Percentiles rank a stretch among this genome's conserved stretches.
Evolutionary conservation across 2,888 invertebrate genomes (phyloP).

Genomic region (Metalampra italica): DNA sequence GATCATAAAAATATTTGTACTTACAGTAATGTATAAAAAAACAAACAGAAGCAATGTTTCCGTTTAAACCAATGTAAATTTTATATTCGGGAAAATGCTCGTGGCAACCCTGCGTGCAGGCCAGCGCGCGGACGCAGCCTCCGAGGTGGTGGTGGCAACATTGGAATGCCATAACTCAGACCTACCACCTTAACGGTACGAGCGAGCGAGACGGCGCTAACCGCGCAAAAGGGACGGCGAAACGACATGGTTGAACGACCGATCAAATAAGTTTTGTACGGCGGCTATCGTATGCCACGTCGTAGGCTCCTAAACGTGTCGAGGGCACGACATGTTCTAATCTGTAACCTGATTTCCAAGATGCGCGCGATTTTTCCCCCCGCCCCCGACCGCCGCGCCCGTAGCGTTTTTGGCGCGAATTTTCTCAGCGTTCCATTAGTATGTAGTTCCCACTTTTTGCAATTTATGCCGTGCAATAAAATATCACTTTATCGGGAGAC

Average conservation of each 20-base stretch:
- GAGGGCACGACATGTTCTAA: constrained; percentile 49
- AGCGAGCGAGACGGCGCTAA: constrained; percentile 48
- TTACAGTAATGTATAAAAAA: too few species aligned
- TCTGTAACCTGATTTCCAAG: constrained; percentile 46
- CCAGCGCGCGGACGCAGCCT: constrained; percentile 48
- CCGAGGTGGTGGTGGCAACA: constrained; percentile 67
- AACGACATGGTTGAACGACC: constrained; percentile 76
- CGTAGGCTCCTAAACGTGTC: constrained; percentile 68
- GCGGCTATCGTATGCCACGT: constrained; percentile 59
- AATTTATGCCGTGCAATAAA: too few species aligned
- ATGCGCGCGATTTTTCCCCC: constrained; percentile 49
- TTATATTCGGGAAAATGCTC: too few species aligned
- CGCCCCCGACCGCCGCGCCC: not conserved
- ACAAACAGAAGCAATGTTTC: too few species aligned
- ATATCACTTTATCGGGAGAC: constrained; percentile 27
- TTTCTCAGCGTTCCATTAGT: too few species aligned
- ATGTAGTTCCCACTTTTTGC: too few species aligned
- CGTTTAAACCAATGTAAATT: too few species aligned
- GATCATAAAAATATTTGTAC: too few species aligned
- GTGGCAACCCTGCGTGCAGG: too few species aligned
- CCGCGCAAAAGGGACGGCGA: constrained; percentile 38
- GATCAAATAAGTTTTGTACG: constrained; percentile 77
- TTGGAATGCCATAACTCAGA: constrained; percentile 76
- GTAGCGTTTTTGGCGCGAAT: too few species aligned
- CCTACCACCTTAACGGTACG: constrained; percentile 74